Conservation (phyloP, 1,140 invertebrate genomes). For the Atta colombica region DNA sequence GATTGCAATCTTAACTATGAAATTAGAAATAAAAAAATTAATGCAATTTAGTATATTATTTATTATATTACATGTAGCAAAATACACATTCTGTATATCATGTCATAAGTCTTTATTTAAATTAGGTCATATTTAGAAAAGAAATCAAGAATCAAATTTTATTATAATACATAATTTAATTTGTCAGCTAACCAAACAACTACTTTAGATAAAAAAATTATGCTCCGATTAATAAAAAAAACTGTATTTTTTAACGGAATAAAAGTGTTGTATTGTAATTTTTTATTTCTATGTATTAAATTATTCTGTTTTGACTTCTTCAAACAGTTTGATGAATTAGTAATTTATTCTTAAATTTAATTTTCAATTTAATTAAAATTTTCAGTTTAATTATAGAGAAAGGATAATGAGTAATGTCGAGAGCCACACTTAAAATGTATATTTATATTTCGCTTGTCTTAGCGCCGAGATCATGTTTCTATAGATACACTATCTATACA, state of each 20-base stretch:
- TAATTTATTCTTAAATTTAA: neutral
- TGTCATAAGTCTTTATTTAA: neutral
- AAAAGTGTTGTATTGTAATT: neutral
- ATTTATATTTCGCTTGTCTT: no score
- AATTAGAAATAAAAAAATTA: conserved; percentile 6
- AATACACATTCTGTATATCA: neutral
- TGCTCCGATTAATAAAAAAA: neutral
- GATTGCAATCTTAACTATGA: neutral
- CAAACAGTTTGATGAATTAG: neutral
- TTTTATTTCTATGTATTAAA: neutral
- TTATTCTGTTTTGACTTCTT: neutral
- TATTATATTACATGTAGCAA: neutral
- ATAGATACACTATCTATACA: no score
- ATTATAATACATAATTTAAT: neutral
- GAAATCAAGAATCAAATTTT: conserved; percentile 15
- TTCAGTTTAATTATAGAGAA: no score
- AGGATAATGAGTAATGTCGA: no score
- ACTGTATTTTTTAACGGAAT: neutral
- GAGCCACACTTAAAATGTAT: no score
- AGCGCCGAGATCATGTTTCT: no score
- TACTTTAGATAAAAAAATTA: conserved; percentile 14
- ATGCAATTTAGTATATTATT: neutral
- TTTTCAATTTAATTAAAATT: no score
- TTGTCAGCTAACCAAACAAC: neutral
- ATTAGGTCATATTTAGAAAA: neutral